Conservation (phyloP, 2,888 invertebrate species). For the Parnassius mnemosyne region DNA sequence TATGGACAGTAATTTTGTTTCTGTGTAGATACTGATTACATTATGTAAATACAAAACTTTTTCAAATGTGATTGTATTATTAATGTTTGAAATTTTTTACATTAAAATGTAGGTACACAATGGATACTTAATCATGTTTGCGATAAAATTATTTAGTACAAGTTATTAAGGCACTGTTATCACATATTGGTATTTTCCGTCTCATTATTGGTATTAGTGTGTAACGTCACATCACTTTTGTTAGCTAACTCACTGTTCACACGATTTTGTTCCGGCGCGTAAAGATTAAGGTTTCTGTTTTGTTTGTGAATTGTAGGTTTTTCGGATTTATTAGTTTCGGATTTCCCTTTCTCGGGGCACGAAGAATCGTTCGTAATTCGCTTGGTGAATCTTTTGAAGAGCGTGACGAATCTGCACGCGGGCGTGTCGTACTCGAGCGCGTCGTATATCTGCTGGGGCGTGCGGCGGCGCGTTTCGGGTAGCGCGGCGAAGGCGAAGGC, state of each 20-base stretch:
- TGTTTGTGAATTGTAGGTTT: not conserved
- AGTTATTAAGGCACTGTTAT: slow-evolving; percentile 7
- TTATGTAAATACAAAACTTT: no score
- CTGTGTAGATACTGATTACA: no score
- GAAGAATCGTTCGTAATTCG: not conserved
- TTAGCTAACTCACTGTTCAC: not conserved
- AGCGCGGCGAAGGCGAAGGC: slow-evolving; percentile 36
- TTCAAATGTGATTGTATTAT: not conserved
- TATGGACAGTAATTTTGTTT: no score
- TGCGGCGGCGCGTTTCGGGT: slow-evolving; percentile 50
- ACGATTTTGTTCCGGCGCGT: not conserved
- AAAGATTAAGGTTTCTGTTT: not conserved
- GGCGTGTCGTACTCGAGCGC: slow-evolving; percentile 19
- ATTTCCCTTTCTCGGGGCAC: not conserved
- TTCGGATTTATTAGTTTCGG: not conserved
- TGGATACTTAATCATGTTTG: not conserved
- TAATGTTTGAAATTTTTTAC: not conserved
- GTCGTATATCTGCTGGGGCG: slow-evolving; percentile 46
- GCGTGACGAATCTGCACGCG: no score
- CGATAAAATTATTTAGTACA: not conserved
- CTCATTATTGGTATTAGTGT: not conserved
- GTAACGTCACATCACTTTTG: not conserved
- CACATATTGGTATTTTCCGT: slow-evolving; percentile 28
- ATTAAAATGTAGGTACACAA: not conserved
- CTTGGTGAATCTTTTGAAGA: not conserved